phyloP scores from a whole-genome alignment of 1,140 invertebrate genomes.

The Papilio polyxenes region DNA sequence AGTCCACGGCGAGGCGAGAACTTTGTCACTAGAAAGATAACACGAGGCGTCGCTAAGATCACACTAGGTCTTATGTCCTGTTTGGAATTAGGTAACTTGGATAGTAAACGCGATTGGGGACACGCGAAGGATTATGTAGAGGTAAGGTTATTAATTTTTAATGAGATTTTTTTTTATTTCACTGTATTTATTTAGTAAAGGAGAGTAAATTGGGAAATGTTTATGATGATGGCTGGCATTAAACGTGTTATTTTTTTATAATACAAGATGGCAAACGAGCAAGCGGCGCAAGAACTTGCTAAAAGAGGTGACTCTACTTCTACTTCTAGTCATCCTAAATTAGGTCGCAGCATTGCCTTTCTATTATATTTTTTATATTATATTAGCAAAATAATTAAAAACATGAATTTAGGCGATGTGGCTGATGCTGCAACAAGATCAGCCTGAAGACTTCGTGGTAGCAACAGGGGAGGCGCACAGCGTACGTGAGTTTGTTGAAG shows the following conservation, averaged over 20 bases:
- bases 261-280: too few species aligned
- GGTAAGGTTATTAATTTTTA: constrained; percentile 62
- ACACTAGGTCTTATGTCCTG: constrained; percentile 91
- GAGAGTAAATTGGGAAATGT: neutral
- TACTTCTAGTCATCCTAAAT: too few species aligned
- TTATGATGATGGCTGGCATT: neutral
- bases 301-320: too few species aligned
- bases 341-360: too few species aligned
- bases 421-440: constrained; percentile 98
- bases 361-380: too few species aligned
- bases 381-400: too few species aligned
- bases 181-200: neutral
- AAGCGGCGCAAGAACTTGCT: too few species aligned
- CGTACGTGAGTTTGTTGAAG: constrained; percentile 98
- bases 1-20: constrained; percentile 98
- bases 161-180: neutral
- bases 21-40: constrained; percentile 99
- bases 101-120: constrained; percentile 99
- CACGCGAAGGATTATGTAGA: constrained; percentile 99
- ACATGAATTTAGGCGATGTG: constrained; percentile 93
- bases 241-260: too few species aligned
- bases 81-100: constrained; percentile 97
- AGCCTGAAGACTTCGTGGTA: constrained; percentile 98
- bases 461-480: constrained; percentile 97
- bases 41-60: constrained; percentile 98